phyloP scores from a whole-genome alignment of 2,888 invertebrate species.

The Calameuta filiformis region DNA sequence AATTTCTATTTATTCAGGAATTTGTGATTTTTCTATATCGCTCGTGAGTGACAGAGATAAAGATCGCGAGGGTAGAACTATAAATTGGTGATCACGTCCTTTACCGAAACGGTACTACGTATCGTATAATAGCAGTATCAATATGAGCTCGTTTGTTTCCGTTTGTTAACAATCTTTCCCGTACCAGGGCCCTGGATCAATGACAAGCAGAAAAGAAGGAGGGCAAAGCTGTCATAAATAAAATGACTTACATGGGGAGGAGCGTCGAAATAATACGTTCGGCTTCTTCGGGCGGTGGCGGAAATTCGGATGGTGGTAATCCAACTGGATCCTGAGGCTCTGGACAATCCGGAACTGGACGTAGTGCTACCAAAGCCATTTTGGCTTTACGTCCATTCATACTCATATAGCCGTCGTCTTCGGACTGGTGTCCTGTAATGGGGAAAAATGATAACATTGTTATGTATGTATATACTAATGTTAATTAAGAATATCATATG shows the following conservation, averaged over 20 bases:
- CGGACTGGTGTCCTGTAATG: conserved; percentile 79
- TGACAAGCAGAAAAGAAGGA: not conserved
- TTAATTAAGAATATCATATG: not conserved
- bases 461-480: not conserved
- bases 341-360: conserved; percentile 73
- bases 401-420: conserved; percentile 94
- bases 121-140: not conserved
- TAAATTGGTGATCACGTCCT: not conserved
- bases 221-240: not conserved
- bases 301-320: conserved; percentile 71
- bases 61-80: not conserved
- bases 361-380: conserved; percentile 72
- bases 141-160: not conserved
- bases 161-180: not conserved
- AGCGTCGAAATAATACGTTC: conserved; percentile 80
- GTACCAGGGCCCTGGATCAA: not conserved
- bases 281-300: conserved; percentile 82
- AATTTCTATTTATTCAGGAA: not conserved
- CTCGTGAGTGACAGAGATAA: not conserved
- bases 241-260: conserved; percentile 75
- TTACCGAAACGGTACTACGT: not conserved
- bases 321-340: conserved; percentile 66
- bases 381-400: conserved; percentile 88
- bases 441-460: not conserved
- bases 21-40: not conserved